phyloP scores from a whole-genome alignment of 2,797 vertebrate species.

The Leucoraja ocellata region DNA sequence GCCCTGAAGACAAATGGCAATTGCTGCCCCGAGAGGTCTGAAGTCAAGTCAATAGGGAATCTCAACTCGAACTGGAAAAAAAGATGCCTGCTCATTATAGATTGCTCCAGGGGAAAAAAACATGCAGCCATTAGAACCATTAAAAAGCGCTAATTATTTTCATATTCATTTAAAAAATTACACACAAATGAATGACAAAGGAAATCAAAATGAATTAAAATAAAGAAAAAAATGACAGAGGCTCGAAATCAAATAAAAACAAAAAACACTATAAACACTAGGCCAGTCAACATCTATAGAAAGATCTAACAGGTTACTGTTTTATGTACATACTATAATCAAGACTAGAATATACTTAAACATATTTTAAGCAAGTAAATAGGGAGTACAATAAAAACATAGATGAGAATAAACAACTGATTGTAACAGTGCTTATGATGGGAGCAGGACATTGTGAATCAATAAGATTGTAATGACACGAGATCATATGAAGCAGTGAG shows the following conservation, averaged over 20 bases:
- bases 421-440: neutral
- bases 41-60: constrained; percentile 66
- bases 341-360: neutral
- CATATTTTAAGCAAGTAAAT: neutral
- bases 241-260: neutral
- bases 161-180: constrained; percentile 54
- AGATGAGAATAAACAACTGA: neutral
- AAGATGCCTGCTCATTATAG: constrained; percentile 63
- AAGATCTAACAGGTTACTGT: neutral
- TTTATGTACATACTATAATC: neutral
- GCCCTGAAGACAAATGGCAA: constrained; percentile 66
- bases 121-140: constrained; percentile 57
- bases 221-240: neutral
- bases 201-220: too few species aligned
- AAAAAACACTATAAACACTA: neutral
- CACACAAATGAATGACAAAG: neutral
- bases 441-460: neutral
- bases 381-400: neutral
- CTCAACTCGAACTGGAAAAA: constrained; percentile 57
- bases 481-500: neutral
- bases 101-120: constrained; percentile 58
- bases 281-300: neutral
- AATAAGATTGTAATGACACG: neutral
- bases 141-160: constrained; percentile 63
- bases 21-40: constrained; percentile 64